phyloP scores from a whole-genome alignment of 35 echinoderm and acorn worm genomes.

The Eucidaris tribuloides region DNA sequence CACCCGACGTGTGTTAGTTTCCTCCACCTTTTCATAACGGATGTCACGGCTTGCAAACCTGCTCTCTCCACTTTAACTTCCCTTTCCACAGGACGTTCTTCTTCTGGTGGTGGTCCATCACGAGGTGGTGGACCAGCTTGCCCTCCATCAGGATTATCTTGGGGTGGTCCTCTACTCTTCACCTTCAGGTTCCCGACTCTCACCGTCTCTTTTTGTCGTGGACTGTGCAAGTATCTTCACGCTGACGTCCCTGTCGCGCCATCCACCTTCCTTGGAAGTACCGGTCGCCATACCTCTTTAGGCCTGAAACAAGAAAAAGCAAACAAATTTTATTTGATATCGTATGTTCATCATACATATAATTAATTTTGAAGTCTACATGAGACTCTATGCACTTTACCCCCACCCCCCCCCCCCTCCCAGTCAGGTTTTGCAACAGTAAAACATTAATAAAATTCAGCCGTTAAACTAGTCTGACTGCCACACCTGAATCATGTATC shows the following conservation, averaged over 20 bases:
- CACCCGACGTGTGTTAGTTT: no score
- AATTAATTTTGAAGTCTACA: no score
- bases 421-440: no score
- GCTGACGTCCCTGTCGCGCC: not conserved
- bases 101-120: not conserved
- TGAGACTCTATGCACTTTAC: no score
- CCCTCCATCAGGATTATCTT: no score
- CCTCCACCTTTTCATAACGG: no score
- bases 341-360: no score
- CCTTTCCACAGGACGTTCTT: not conserved
- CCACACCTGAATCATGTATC: no score
- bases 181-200: not conserved
- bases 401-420: no score
- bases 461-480: no score
- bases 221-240: not conserved
- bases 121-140: not conserved
- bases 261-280: not conserved
- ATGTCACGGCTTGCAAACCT: slow-evolving; percentile 3
- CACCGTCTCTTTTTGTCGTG: not conserved
- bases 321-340: no score
- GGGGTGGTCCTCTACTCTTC: not conserved
- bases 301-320: not conserved
- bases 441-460: no score
- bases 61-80: not conserved
- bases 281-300: not conserved